phyloP scores from a whole-genome alignment of 2,113 vertebrate species.

The Megaleporinus macrocephalus region DNA sequence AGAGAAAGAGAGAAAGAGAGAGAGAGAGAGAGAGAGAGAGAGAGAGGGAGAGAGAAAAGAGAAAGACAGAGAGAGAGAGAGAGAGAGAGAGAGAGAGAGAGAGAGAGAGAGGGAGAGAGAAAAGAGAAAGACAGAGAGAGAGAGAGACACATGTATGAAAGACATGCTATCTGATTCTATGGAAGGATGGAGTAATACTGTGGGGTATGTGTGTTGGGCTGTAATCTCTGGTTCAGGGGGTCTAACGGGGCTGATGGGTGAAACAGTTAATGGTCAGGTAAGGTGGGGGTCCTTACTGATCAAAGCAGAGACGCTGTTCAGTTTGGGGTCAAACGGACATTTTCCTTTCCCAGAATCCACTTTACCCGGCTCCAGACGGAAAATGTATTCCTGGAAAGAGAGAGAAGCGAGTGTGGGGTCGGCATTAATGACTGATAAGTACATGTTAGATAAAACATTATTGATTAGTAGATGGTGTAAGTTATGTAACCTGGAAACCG shows the following conservation, averaged over 20 bases:
- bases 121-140: not conserved
- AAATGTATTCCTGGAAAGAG: constrained; percentile 90
- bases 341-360: constrained; percentile 98
- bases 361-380: constrained; percentile 94
- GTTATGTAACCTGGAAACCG: not conserved
- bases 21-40: constrained; percentile 55
- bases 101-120: no score
- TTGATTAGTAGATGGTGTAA: constrained; percentile 38
- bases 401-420: constrained; percentile 25
- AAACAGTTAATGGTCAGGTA: constrained; percentile 1
- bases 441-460: constrained; percentile 45
- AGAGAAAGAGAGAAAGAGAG: constrained; percentile 11
- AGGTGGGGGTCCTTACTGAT: constrained; percentile 85
- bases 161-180: constrained; percentile 19
- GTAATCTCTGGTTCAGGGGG: not conserved
- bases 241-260: not conserved
- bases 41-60: constrained; percentile 2
- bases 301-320: constrained; percentile 94
- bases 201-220: not conserved
- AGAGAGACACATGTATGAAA: constrained; percentile 32
- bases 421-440: constrained; percentile 34
- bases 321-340: constrained; percentile 97
- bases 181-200: not conserved
- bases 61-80: no score
- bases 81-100: constrained; percentile 39